Base-by-base conservation (phyloP, 2,797 vertebrate genomes). In the Mus caroli region DNA sequence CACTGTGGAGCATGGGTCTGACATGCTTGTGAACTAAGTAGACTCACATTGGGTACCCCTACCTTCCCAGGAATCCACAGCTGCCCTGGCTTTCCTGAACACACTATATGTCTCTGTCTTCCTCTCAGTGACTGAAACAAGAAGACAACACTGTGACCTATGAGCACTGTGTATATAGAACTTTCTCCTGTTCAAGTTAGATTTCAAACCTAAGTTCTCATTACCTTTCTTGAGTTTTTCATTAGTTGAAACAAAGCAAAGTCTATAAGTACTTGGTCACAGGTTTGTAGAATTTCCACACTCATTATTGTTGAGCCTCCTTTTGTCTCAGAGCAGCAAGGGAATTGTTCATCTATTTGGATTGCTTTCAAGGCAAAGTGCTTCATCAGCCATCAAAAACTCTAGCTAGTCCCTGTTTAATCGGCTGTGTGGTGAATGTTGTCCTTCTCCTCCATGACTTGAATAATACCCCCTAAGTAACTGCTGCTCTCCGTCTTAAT, bases 211-310 rank as follows among this genome's bases (percentile, higher is more conserved):
- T 73, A 56, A 79, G 75, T 87, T 95, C 90, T 93, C 83, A 89
- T 87, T 85, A 77, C 85, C 34, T 64, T 64, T 71, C 94, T 90
- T 89, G 54, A 71, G 46, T 89, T 96, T 96, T 54, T 91, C 88
- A 82, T 92, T 96, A 96, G 93, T 86, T 97, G 95, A 96, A 88
- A 93, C 92, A 97, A 92, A 89, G 76, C 58, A 78, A 87, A 77
- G 94, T 93, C 82, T 75, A 0, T 50, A 94, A 64, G 43, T 88
- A 91, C 60, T 86, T 88, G 91, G 86, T 78, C 93, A 58, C 12
- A 75, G 83, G 71, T 88, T 88, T 73, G 78, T 96, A 95, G 84
- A 69, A 93, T 95, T 90, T 90, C 92, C 40, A 28, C 60, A 69
- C 37, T 20, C 0, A 0, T n/a, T 94, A 22, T 90, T 95, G 28